A percentile compares a stretch with the other conserved stretches of the same genome.
These are phyloP conservation scores for Drosophila rubida DNA, from an alignment of 2,888 invertebrate species.

Conservation along the genomic window DNA sequence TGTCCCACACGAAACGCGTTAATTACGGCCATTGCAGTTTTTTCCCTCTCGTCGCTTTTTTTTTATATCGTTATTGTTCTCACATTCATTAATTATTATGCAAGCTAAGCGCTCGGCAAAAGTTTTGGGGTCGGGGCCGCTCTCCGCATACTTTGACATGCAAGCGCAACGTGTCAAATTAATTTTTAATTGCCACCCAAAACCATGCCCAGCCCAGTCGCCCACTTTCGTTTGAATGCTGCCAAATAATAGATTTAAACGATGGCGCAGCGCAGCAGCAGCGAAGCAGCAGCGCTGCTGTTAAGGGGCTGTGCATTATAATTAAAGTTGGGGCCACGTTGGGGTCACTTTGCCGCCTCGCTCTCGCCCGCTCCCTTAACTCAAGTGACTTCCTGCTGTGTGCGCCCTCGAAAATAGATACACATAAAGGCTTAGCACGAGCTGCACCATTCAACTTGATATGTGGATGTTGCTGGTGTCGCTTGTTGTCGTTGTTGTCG, in stretches of 20 bases:
- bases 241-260: constrained; percentile 82
- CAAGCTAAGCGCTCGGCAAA: constrained; percentile 75
- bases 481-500: constrained; percentile 2
- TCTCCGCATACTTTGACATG: constrained; percentile 67
- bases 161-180: constrained; percentile 79
- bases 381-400: background rate
- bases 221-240: constrained; percentile 54
- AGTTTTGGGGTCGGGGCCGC: constrained; percentile 44
- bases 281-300: constrained; percentile 14
- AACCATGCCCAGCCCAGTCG: background rate
- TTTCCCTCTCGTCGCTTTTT: constrained; percentile 2
- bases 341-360: constrained; percentile 30
- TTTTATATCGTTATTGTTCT: constrained; percentile 14
- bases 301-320: constrained; percentile 57
- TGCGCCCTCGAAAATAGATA: background rate
- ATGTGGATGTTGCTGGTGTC: constrained; percentile 42
- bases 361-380: background rate
- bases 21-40: constrained; percentile 76
- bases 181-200: constrained; percentile 73
- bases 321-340: constrained; percentile 62
- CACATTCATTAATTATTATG: constrained; percentile 79
- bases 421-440: constrained; percentile 51
- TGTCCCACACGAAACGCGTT: constrained; percentile 78
- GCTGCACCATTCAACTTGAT: constrained; percentile 40
- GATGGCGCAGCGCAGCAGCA: constrained; percentile 43